Evolutionary conservation across 2,797 vertebrate species (phyloP).

Genomic region (Oryzias sinensis): DNA sequence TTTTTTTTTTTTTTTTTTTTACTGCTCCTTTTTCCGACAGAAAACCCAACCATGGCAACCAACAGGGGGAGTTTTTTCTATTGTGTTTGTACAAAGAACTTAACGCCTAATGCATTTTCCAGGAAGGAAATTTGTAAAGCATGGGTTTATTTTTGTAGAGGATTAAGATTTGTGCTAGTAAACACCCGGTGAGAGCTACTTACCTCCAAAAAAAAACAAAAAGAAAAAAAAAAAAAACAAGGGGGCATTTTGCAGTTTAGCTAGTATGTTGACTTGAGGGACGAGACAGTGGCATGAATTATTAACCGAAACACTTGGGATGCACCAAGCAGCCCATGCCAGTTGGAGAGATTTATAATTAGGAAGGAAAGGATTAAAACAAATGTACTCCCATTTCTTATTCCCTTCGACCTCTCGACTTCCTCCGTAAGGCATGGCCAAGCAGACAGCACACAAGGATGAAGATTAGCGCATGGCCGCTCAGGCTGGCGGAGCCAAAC

Average conservation of each 20-base stretch:
- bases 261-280: constrained; percentile 51
- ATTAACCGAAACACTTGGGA: constrained; percentile 66
- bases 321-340: constrained; percentile 46
- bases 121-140: not conserved
- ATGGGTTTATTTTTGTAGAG: not conserved
- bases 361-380: constrained; percentile 68
- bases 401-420: constrained; percentile 18
- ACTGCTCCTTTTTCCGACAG: constrained; percentile 12
- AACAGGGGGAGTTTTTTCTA: not conserved
- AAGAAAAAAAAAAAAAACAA: too few species aligned
- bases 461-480: constrained; percentile 64
- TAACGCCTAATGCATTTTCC: constrained; percentile 7
- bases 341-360: constrained; percentile 78
- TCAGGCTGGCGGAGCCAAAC: constrained; percentile 53
- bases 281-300: constrained; percentile 57
- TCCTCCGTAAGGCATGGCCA: constrained; percentile 9
- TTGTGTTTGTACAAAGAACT: not conserved
- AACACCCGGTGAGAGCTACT: constrained; percentile 38
- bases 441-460: constrained; percentile 22
- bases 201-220: constrained; percentile 12
- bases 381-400: constrained; percentile 21
- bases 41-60: not conserved
- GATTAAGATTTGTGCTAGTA: constrained; percentile 10
- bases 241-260: constrained; percentile 36
- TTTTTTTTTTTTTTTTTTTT: constrained; percentile 15